Base-by-base conservation (phyloP, 1,140 invertebrate genomes). In the Psix sp. region DNA sequence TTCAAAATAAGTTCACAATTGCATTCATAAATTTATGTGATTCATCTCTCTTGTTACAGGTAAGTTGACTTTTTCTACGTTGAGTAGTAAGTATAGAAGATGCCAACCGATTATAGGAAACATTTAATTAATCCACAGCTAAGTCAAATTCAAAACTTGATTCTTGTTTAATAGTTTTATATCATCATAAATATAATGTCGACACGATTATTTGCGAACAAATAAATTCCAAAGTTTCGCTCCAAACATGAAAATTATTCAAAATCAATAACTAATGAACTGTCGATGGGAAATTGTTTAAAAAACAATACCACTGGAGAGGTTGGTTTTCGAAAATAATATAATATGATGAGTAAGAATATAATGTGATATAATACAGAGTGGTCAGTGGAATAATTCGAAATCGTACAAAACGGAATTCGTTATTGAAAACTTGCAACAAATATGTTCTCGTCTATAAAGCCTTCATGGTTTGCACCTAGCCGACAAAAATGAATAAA, bases 41-140 rank as follows among this genome's bases (percentile, higher is more conserved):
- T 42, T 42, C 35, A 48, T 62, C 42, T 49, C 45, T 48, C 38
- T 62, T 62, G 45, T 62, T 62, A 11, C 57, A 62, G 57, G 57
- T 62, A 62, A 62, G 57, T 62, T 62, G 17, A 62, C n/a, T n/a
- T 51, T 51, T 62, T 40, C 46, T 17, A 51, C 14, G 29, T 38
- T 29, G 15, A 17, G 2, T 46, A 29, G 10, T 62, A 43, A 14
- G 18, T 62, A 38, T 51, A 62, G 59, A 16, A 21, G 59, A 42
- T 43, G 9, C 26, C 17, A 51, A 43, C 29, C 31, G 20, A 16
- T 46, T 26, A 46, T 51, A 62, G 51, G 59, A 51, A 43, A 43
- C 7, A 7, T 62, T 62, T 42, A 62, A 51, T 11, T 51, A 62
- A 62, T 62, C 17, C 20, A 43, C 35, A 51, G 29, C 13, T 6